These are phyloP conservation scores for Varanus salvator DNA, from an alignment of 2,113 vertebrate species.

Conservation along the genomic window DNA sequence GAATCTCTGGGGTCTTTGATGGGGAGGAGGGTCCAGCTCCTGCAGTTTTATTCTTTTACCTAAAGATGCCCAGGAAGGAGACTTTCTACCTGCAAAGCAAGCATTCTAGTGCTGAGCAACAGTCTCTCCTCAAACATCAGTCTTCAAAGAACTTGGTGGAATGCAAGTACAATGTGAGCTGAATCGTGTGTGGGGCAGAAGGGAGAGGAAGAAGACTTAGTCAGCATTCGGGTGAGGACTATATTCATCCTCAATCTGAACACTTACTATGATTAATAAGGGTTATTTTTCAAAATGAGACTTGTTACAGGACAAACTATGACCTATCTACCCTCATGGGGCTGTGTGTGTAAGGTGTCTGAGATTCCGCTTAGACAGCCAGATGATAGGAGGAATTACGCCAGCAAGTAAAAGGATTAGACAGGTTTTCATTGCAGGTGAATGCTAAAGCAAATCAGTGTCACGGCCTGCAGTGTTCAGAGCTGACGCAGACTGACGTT, in stretches of 20 bases:
- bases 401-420: conserved; percentile 8
- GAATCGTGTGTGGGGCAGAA: neutral
- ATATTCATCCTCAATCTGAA: neutral
- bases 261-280: too few relatives aligned
- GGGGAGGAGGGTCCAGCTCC: neutral
- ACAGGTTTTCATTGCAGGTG: neutral
- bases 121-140: neutral
- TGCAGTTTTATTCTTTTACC: neutral
- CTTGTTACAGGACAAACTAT: neutral
- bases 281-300: neutral
- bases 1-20: neutral
- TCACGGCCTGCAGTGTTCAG: neutral
- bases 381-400: neutral
- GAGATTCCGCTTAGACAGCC: neutral
- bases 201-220: neutral
- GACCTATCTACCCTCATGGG: too few relatives aligned
- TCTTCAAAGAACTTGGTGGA: neutral
- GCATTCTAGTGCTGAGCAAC: neutral
- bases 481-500: neutral
- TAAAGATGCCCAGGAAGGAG: too few relatives aligned
- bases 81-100: neutral
- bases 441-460: neutral
- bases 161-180: neutral
- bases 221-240: neutral
- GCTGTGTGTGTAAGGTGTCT: neutral